These are phyloP conservation scores for Scaptomyza polygonia DNA, from an alignment of 2,888 invertebrate genomes.

Conservation along the genomic window DNA sequence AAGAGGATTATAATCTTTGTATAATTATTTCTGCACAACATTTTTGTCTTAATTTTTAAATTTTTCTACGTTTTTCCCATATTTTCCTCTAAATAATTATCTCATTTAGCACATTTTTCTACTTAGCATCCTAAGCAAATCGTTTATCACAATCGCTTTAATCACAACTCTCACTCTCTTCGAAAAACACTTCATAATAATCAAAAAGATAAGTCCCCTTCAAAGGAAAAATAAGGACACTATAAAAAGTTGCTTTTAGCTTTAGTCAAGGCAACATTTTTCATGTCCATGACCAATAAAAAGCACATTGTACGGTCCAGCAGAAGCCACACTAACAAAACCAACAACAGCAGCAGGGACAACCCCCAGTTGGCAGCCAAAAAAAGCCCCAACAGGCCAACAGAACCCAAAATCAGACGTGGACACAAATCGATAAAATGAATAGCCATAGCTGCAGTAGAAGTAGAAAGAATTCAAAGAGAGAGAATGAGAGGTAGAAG, in stretches of 20 bases:
- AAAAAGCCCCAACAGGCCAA: constrained; percentile 38
- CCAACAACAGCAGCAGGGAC: constrained; percentile 11
- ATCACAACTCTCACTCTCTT: constrained; percentile 4
- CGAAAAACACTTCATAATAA: constrained; percentile 20
- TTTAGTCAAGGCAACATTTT: constrained; percentile 51
- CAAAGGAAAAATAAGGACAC: not conserved
- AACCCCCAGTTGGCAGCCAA: constrained; percentile 37
- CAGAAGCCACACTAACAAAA: constrained; percentile 12
- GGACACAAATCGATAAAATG: constrained; percentile 72
- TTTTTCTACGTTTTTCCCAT: no score
- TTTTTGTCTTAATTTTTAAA: no score
- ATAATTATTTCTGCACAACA: no score
- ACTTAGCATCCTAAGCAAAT: not conserved
- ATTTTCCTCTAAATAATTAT: no score
- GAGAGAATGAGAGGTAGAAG: constrained; percentile 1
- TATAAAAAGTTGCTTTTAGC: constrained; percentile 5
- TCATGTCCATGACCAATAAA: constrained; percentile 70
- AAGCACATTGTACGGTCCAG: constrained; percentile 65
- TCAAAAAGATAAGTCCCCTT: constrained; percentile 4
- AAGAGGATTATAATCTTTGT: no score
- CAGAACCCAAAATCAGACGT: constrained; percentile 37
- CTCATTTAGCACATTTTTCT: not conserved
- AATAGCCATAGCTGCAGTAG: constrained; percentile 42
- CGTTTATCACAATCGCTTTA: not conserved
- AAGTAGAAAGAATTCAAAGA: constrained; percentile 4